Evolutionary conservation across 2,797 vertebrate species (phyloP).

Genomic region (Paramormyrops hopkinsi): DNA sequence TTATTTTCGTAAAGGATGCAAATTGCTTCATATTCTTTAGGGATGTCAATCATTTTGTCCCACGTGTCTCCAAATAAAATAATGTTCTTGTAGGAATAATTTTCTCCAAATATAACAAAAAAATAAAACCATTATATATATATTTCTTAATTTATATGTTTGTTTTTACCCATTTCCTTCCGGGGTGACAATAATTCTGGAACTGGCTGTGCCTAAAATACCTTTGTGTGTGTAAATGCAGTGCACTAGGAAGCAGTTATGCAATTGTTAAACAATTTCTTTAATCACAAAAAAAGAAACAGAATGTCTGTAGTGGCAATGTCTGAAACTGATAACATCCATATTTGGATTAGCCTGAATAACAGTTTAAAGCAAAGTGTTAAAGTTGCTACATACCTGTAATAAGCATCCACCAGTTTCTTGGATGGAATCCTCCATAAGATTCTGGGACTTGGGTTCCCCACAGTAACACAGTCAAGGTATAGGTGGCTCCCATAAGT

Average conservation of each 20-base stretch:
- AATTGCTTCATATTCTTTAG: not conserved
- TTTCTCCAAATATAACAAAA: not conserved
- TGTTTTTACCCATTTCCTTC: not conserved
- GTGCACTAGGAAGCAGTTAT: not conserved
- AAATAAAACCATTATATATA: not conserved
- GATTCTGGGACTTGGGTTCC: constrained; percentile 76
- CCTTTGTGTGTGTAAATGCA: not conserved
- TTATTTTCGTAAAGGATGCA: not conserved
- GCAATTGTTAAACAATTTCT: not conserved
- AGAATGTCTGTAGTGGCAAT: not conserved
- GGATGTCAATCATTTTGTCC: not conserved
- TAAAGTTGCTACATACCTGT: constrained; percentile 63
- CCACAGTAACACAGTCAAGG: constrained; percentile 76
- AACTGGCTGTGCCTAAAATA: not conserved
- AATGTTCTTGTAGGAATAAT: not conserved
- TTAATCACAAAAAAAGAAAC: not conserved
- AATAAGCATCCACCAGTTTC: constrained; percentile 76
- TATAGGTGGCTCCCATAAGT: constrained; percentile 66
- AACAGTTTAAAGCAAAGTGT: not conserved
- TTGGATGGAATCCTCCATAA: constrained; percentile 85
- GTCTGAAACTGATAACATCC: not conserved
- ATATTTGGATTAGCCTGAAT: not conserved
- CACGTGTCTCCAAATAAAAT: not conserved
- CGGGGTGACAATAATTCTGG: not conserved
- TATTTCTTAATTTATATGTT: not conserved